Conservation (phyloP, 2,888 invertebrate genomes). For the Perizoma affinitatum region DNA sequence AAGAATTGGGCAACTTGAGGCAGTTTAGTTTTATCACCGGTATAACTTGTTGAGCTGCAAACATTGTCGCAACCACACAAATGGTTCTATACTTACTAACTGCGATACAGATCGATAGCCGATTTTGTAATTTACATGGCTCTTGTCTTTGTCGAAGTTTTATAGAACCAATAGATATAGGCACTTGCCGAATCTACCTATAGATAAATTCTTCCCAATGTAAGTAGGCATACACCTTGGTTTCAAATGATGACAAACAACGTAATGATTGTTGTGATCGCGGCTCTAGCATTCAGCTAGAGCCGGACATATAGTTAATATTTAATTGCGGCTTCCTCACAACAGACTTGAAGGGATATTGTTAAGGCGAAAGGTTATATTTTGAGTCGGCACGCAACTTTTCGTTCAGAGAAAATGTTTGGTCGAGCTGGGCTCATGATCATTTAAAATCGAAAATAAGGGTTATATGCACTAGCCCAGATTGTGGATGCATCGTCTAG, state of each 20-base stretch:
- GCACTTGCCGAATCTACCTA: slow-evolving; percentile 9
- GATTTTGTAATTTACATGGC: slow-evolving; percentile 33
- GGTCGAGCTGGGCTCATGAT: neutral
- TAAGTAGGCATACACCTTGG: neutral
- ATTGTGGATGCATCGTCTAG: too few species aligned
- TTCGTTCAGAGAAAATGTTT: neutral
- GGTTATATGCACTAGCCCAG: too few species aligned
- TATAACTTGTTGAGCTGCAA: slow-evolving; percentile 41
- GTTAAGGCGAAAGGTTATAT: too few species aligned
- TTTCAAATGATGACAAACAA: neutral
- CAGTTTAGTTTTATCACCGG: slow-evolving; percentile 40
- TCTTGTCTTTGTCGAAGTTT: slow-evolving; percentile 28
- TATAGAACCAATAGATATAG: slow-evolving; percentile 12
- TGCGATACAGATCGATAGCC: slow-evolving; percentile 35
- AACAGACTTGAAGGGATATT: neutral
- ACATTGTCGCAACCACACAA: slow-evolving; percentile 49
- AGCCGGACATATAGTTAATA: neutral
- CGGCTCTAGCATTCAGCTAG: too few species aligned
- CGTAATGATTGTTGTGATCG: neutral
- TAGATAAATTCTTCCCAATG: neutral
- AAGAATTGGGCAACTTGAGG: slow-evolving; percentile 43
- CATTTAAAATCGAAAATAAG: neutral
- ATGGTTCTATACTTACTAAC: slow-evolving; percentile 40
- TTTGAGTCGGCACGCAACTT: too few species aligned
- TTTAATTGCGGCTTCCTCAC: neutral